phyloP scores from a whole-genome alignment of 2,113 vertebrate genomes.

The Hiodon alosoides region DNA sequence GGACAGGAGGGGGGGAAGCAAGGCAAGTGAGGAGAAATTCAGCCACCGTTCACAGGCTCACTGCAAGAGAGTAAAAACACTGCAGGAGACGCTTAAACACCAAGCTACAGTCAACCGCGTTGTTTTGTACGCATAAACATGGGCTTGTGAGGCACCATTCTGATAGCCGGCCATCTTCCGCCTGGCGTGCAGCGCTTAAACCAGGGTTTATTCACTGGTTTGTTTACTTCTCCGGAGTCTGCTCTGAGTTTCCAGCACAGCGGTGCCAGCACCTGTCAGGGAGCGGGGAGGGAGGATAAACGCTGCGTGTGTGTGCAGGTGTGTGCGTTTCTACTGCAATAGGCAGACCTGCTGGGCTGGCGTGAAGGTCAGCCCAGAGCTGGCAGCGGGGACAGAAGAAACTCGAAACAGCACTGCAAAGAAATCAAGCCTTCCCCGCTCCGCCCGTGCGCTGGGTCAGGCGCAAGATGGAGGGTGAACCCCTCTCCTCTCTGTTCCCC shows the following conservation, averaged over 20 bases:
- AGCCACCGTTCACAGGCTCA: not conserved
- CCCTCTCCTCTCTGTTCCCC: not conserved
- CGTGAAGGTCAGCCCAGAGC: constrained; percentile 42
- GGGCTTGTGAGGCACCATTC: no score
- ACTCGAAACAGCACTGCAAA: constrained; percentile 37
- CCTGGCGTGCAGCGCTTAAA: not conserved
- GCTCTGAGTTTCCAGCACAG: not conserved
- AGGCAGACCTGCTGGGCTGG: constrained; percentile 24
- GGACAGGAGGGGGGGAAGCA: not conserved
- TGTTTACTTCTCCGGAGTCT: not conserved
- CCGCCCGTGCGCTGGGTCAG: not conserved
- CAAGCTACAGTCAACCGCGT: constrained; percentile 21
- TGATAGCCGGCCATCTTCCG: no score
- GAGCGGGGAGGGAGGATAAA: not conserved
- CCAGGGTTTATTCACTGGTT: not conserved
- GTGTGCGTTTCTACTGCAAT: constrained; percentile 35
- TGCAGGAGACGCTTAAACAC: not conserved
- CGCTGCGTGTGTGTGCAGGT: constrained; percentile 2
- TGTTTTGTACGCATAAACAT: constrained; percentile 15
- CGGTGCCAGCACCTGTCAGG: not conserved
- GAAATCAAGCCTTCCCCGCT: not conserved
- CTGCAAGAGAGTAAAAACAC: not conserved
- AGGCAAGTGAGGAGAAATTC: constrained; percentile 35
- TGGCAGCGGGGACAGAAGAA: constrained; percentile 32
- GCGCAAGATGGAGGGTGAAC: not conserved